These are phyloP conservation scores for Lampris incognitus DNA, from an alignment of 2,113 vertebrate genomes.

Conservation along the genomic window DNA sequence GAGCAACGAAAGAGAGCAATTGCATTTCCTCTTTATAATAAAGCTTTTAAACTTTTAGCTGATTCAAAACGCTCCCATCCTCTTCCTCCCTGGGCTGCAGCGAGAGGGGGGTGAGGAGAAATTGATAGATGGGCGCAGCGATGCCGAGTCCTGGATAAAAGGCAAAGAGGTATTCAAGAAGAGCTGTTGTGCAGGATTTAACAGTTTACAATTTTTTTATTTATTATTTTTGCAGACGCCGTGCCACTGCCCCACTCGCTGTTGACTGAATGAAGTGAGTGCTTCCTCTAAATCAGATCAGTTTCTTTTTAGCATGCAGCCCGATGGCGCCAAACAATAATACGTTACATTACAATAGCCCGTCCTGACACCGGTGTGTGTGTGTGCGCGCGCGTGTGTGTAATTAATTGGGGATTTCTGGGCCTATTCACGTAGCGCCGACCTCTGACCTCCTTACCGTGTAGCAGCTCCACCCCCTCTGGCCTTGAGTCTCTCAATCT, in stretches of 20 bases:
- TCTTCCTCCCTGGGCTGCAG: conserved; percentile 29
- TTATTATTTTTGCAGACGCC: conserved; percentile 36
- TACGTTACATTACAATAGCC: conserved; percentile 57
- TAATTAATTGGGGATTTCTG: conserved; percentile 82
- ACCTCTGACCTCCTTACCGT: conserved; percentile 81
- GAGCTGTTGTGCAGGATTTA: conserved; percentile 49
- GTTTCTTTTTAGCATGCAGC: conserved; percentile 46
- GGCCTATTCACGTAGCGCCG: conserved; percentile 71
- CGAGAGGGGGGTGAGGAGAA: conserved; percentile 60
- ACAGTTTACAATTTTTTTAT: conserved; percentile 35
- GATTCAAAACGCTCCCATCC: conserved; percentile 68
- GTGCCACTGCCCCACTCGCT: conserved; percentile 40
- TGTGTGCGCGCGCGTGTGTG: conserved; percentile 62
- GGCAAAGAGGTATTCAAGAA: conserved; percentile 28
- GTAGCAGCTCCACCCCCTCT: conserved; percentile 63
- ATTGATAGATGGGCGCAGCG: conserved; percentile 71
- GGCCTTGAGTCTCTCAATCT: conserved; percentile 72
- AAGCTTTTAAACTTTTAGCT: conserved; percentile 81
- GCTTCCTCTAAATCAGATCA: conserved; percentile 39
- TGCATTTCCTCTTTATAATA: conserved; percentile 74
- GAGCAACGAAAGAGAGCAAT: conserved; percentile 63
- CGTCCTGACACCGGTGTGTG: conserved; percentile 6
- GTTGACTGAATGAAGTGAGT: conserved; percentile 58
- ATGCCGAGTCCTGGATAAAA: conserved; percentile 45
- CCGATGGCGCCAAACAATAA: conserved; percentile 28